phyloP scores from a whole-genome alignment of 2,797 vertebrate genomes.

The Adrianichthys oophorus region DNA sequence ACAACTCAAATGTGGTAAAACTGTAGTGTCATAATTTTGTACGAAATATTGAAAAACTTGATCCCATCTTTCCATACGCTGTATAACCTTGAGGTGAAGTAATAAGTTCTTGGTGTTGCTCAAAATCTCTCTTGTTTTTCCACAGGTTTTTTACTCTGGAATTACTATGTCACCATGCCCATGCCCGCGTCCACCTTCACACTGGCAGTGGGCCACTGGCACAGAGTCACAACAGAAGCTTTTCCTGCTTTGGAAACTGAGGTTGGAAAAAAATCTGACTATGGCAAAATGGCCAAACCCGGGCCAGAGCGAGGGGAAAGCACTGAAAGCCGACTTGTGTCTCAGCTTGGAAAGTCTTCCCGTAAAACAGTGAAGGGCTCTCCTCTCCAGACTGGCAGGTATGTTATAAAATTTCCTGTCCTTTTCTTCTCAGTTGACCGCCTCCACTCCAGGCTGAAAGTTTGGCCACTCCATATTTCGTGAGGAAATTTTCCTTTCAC shows the following conservation, averaged over 20 bases:
- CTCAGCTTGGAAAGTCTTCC: constrained; percentile 44
- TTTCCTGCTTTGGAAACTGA: constrained; percentile 32
- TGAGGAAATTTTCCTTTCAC: constrained; percentile 52
- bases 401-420: constrained; percentile 59
- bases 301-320: constrained; percentile 7
- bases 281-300: constrained; percentile 17
- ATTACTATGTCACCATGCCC: constrained; percentile 94
- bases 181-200: constrained; percentile 98
- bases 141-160: constrained; percentile 84
- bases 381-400: constrained; percentile 68
- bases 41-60: too few species aligned
- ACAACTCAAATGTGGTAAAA: too few species aligned
- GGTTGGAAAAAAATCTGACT: constrained; percentile 19
- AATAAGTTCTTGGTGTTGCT: background rate
- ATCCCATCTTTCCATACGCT: too few species aligned
- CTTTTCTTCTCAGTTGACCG: constrained; percentile 39
- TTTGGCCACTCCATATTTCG: constrained; percentile 55
- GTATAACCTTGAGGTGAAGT: too few species aligned
- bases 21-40: too few species aligned
- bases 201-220: constrained; percentile 91
- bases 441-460: constrained; percentile 42
- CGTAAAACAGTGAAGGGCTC: constrained; percentile 42
- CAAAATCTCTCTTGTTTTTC: constrained; percentile 4
- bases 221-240: constrained; percentile 72
- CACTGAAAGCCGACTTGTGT: constrained; percentile 32